Evolutionary conservation across 1,140 invertebrate genomes (phyloP).

Genomic region (Papilio polyxenes): DNA sequence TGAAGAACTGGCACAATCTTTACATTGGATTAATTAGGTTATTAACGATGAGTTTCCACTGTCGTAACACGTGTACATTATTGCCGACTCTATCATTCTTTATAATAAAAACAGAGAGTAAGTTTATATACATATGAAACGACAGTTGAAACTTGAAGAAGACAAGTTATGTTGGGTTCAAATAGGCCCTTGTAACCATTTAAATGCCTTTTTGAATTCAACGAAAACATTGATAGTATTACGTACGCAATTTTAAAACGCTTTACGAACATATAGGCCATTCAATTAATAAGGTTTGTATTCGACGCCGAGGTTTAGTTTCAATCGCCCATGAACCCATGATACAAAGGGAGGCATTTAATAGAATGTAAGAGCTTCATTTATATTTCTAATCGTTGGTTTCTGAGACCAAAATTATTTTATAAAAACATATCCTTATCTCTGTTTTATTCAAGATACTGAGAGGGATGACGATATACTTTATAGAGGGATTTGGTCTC

Average conservation of each 20-base stretch:
- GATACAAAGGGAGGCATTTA: conserved; percentile 49
- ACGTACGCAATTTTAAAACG: conserved; percentile 52
- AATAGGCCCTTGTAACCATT: conserved; percentile 56
- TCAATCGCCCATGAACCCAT: conserved; percentile 40
- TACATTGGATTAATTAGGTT: conserved; percentile 81
- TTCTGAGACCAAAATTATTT: too few relatives aligned
- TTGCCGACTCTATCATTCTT: background rate
- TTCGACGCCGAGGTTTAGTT: background rate
- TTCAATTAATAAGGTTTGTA: conserved; percentile 38
- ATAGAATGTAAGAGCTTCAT: conserved; percentile 39
- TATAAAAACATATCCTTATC: too few relatives aligned
- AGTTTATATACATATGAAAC: background rate
- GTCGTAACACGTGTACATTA: background rate
- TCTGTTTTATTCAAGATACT: too few relatives aligned
- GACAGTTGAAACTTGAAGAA: background rate
- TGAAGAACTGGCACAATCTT: conserved; percentile 82
- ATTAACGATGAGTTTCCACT: background rate
- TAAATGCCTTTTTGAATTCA: conserved; percentile 70
- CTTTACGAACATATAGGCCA: conserved; percentile 54
- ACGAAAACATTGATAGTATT: conserved; percentile 64
- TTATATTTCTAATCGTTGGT: background rate
- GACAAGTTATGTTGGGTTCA: conserved; percentile 69
- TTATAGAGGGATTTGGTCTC: too few relatives aligned
- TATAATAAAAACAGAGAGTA: background rate
- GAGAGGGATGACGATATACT: too few relatives aligned